Evolutionary conservation across 2,888 invertebrate species (phyloP).

Genomic region (Torymus texanus): DNA sequence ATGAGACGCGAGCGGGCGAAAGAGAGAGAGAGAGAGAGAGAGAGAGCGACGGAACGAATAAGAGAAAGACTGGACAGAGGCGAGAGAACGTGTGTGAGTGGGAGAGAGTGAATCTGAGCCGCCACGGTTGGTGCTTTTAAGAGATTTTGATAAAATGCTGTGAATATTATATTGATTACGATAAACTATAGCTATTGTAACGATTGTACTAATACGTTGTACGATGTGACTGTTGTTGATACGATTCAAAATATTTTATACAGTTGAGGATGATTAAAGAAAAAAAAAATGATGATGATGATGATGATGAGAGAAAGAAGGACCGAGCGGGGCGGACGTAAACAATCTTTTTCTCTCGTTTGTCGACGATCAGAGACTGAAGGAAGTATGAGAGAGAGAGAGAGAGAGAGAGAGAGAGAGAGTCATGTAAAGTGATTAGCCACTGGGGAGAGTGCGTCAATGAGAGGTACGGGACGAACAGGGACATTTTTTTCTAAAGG

Average conservation of each 20-base stretch:
- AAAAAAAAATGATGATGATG: slow-evolving; percentile 19
- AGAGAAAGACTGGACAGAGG: slow-evolving; percentile 10
- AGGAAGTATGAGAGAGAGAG: neutral
- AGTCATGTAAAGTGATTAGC: neutral
- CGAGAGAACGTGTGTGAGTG: slow-evolving; percentile 23
- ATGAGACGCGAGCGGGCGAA: neutral
- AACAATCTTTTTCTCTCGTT: slow-evolving; percentile 43
- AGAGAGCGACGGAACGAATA: slow-evolving; percentile 16
- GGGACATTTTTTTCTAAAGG: slow-evolving; percentile 42
- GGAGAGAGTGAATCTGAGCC: slow-evolving; percentile 61
- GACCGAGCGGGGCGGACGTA: slow-evolving; percentile 19
- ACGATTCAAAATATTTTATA: slow-evolving; percentile 76
- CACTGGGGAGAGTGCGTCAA: slow-evolving; percentile 16
- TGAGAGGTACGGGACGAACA: slow-evolving; percentile 29
- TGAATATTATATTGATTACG: slow-evolving; percentile 75
- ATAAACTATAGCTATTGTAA: slow-evolving; percentile 72
- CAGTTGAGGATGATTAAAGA: slow-evolving; percentile 64
- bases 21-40: too few relatives aligned
- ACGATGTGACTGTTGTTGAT: slow-evolving; percentile 75
- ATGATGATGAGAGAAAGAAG: slow-evolving; percentile 39
- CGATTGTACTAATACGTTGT: slow-evolving; percentile 73
- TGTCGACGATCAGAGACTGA: slow-evolving; percentile 8
- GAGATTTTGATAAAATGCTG: slow-evolving; percentile 76
- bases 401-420: slow-evolving; percentile 22
- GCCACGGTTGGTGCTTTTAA: slow-evolving; percentile 73